Evolutionary conservation across 92 coral and sea anemone species (phyloP), one percentile per base, ranked within the genome.

Genomic region (Nematostella vectensis): DNA sequence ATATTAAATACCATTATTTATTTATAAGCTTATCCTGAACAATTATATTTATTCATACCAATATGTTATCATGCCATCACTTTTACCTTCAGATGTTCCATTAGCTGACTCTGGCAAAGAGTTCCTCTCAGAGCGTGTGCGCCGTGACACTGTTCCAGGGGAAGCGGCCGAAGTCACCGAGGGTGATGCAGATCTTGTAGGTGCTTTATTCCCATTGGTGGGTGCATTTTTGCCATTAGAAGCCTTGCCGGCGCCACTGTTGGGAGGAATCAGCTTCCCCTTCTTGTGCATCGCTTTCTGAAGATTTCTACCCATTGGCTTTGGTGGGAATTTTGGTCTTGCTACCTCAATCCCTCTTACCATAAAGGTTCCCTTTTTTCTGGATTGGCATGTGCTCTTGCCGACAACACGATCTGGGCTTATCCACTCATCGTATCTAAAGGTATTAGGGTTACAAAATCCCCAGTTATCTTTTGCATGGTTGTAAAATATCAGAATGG

Each of bases 361-460:
- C 1, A 54, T n/a, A 42, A 67, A 54, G 18, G 48, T 73, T 12
- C 82, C 69, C 50, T 88, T 75, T 55, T 83, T 85, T 53, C 94
- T 73, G 9, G 96, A 78, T 55, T 66, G 84, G 30, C 78, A 72
- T 13, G 62, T 70, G n/a, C 93, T 88, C 50, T 75, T 75, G 27
- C 95, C 89, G 33, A 69, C 63, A 28, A 85, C 80, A 61, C 88
- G 62, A 27, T 91, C 98, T n/a, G 89, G 83, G 33, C 78, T 80
- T 50, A 91, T 91, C 98, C 98, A 91, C 58, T 91, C 98, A 72
- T 91, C 93, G 47, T 91, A 88, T 69, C 98, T 91, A 18, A 26
- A 38, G 45, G 1, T 19, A 33, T 45, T 36, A 36, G n/a, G n/a
- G n/a, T n/a, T 23, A 19, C 49, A 6, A 43, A 4, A 19, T 4